Conservation (phyloP, 1,140 invertebrate species). For the Wasmannia auropunctata region DNA sequence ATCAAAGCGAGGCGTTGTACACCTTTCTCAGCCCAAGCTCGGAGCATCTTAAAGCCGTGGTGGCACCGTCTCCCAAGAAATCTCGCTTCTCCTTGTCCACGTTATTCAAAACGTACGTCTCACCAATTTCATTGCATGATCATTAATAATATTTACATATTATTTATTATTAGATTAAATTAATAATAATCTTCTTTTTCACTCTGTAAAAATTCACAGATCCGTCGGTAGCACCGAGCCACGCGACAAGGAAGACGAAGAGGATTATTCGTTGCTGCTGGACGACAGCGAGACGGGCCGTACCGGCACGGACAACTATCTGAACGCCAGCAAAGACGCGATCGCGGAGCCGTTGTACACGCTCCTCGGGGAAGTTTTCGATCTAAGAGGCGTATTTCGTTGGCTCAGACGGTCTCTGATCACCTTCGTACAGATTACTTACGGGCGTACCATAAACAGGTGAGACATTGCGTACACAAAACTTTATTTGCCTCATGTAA, state of each 20-base stretch:
- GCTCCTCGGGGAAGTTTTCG: slow-evolving; percentile 95
- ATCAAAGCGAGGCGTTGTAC: slow-evolving; percentile 95
- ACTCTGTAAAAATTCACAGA: slow-evolving; percentile 69
- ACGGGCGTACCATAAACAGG: slow-evolving; percentile 95
- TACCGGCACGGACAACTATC: slow-evolving; percentile 81
- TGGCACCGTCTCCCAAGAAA: slow-evolving; percentile 91
- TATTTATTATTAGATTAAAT: too few relatives aligned
- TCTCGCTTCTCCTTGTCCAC: slow-evolving; percentile 93
- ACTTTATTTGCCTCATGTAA: not conserved
- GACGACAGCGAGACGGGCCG: slow-evolving; percentile 85
- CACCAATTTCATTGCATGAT: not conserved
- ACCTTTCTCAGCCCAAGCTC: slow-evolving; percentile 95
- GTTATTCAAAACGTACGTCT: slow-evolving; percentile 92
- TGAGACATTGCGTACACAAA: slow-evolving; percentile 72
- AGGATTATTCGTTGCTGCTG: slow-evolving; percentile 90
- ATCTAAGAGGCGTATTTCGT: slow-evolving; percentile 94
- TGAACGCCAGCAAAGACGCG: slow-evolving; percentile 90
- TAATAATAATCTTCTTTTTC: too few relatives aligned
- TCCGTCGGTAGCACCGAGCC: slow-evolving; percentile 81
- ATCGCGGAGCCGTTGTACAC: slow-evolving; percentile 95
- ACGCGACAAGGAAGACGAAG: slow-evolving; percentile 88
- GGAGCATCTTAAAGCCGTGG: slow-evolving; percentile 92
- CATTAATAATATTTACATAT: too few relatives aligned
- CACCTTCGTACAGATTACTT: slow-evolving; percentile 96
- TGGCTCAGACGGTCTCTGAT: slow-evolving; percentile 95